Percentiles rank a stretch among this genome's conserved stretches.
These are phyloP conservation scores for Podocnemis expansa DNA, from an alignment of 2,113 vertebrate genomes.

Conservation along the genomic window DNA sequence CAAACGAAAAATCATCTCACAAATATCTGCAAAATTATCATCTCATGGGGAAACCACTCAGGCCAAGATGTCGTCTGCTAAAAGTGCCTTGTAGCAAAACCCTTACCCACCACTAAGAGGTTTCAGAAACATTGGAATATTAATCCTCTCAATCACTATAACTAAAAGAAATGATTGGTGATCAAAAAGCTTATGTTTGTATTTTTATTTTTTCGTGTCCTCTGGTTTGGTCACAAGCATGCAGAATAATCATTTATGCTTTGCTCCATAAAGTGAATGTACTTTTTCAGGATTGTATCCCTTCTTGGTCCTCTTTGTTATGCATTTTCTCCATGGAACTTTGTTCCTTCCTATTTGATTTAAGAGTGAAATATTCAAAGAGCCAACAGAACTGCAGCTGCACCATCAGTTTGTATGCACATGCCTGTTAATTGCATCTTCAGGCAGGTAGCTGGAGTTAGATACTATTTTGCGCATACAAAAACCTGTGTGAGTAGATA, in stretches of 20 bases:
- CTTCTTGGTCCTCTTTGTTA: not conserved
- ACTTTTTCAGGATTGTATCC: not conserved
- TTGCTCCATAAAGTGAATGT: not conserved
- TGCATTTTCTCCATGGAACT: not conserved
- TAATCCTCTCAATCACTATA: not conserved
- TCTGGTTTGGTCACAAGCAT: not conserved
- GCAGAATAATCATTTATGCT: not conserved
- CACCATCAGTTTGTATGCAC: not conserved
- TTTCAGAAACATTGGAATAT: not conserved
- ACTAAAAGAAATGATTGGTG: not conserved
- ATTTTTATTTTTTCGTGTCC: not conserved
- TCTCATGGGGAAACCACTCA: not conserved
- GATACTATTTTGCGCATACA: not conserved
- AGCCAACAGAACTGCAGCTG: not conserved
- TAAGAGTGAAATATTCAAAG: not conserved
- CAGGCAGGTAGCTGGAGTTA: not conserved
- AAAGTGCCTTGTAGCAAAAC: not conserved
- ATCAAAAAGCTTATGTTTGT: not conserved
- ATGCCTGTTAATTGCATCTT: not conserved
- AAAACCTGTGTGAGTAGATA: not conserved
- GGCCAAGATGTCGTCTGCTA: not conserved
- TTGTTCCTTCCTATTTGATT: not conserved
- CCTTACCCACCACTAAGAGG: not conserved
- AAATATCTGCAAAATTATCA: not conserved
- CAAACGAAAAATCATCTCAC: not conserved